Evolutionary conservation across 2,113 vertebrate species (phyloP).

Genomic region (Taxidea taxus): DNA sequence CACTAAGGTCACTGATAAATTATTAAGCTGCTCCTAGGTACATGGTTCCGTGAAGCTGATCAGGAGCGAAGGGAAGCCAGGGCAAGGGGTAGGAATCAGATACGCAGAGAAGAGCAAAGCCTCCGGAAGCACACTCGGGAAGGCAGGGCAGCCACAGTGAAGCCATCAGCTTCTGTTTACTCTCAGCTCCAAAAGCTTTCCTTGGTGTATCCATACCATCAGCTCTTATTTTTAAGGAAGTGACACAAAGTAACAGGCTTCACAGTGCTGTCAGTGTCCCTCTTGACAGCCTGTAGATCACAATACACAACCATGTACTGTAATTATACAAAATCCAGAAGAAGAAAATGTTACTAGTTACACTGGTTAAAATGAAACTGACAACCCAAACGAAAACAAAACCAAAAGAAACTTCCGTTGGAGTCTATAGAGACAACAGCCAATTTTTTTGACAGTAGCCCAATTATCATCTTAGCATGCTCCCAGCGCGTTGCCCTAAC

Average conservation of each 20-base stretch:
- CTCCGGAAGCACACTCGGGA: fast-evolving
- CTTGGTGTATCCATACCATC: constrained; percentile 52
- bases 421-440: constrained; percentile 55
- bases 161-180: constrained; percentile 74
- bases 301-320: constrained; percentile 76
- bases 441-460: constrained; percentile 36
- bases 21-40: not conserved
- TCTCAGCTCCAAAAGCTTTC: constrained; percentile 59
- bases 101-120: not conserved
- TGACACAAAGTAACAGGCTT: constrained; percentile 74
- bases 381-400: constrained; percentile 57
- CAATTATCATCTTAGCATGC: constrained; percentile 61
- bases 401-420: constrained; percentile 20
- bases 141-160: not conserved
- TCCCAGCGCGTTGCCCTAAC: constrained; percentile 27
- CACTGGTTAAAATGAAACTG: constrained; percentile 74
- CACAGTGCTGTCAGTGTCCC: constrained; percentile 70
- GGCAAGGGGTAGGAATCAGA: not conserved
- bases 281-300: constrained; percentile 76
- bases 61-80: not conserved
- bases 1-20: not conserved
- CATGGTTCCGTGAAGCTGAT: not conserved
- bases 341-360: constrained; percentile 63
- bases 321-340: constrained; percentile 78
- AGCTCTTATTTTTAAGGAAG: constrained; percentile 63